Evolutionary conservation across 2,888 invertebrate species (phyloP).

Genomic region (Volucella inflata): DNA sequence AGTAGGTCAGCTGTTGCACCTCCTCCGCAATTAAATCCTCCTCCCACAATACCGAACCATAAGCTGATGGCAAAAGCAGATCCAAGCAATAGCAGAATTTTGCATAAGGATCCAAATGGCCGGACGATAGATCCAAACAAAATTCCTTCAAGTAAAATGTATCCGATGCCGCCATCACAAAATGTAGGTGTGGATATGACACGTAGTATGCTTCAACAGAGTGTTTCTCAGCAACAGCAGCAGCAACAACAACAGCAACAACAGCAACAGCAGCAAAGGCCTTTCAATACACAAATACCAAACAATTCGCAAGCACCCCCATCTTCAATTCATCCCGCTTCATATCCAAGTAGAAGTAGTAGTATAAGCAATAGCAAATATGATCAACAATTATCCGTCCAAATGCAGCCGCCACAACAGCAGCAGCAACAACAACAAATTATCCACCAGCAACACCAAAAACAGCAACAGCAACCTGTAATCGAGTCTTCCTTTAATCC

Average conservation of each 20-base stretch:
- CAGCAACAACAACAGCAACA: slow-evolving; percentile 13
- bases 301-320: slow-evolving; percentile 73
- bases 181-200: slow-evolving; percentile 76
- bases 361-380: slow-evolving; percentile 78
- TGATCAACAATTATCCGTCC: slow-evolving; percentile 79
- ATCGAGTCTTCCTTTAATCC: slow-evolving; percentile 77
- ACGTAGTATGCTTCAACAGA: slow-evolving; percentile 73
- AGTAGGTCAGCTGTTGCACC: slow-evolving; percentile 72
- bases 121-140: slow-evolving; percentile 69
- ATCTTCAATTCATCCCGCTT: slow-evolving; percentile 67
- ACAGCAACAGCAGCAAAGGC: slow-evolving; percentile 66
- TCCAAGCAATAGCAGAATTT: slow-evolving; percentile 64
- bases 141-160: slow-evolving; percentile 68
- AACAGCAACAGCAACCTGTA: slow-evolving; percentile 75
- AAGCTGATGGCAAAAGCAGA: slow-evolving; percentile 72
- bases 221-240: slow-evolving; percentile 55
- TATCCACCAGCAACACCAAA: slow-evolving; percentile 76
- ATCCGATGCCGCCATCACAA: slow-evolving; percentile 56
- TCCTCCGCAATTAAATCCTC: slow-evolving; percentile 72
- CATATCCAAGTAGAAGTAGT: slow-evolving; percentile 63
- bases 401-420: slow-evolving; percentile 76
- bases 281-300: slow-evolving; percentile 72
- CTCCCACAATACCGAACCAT: slow-evolving; percentile 64
- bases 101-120: slow-evolving; percentile 71
- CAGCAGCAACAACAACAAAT: slow-evolving; percentile 78